Conservation (phyloP, 2,113 vertebrate genomes). For the Microcebus ravelobensis region DNA sequence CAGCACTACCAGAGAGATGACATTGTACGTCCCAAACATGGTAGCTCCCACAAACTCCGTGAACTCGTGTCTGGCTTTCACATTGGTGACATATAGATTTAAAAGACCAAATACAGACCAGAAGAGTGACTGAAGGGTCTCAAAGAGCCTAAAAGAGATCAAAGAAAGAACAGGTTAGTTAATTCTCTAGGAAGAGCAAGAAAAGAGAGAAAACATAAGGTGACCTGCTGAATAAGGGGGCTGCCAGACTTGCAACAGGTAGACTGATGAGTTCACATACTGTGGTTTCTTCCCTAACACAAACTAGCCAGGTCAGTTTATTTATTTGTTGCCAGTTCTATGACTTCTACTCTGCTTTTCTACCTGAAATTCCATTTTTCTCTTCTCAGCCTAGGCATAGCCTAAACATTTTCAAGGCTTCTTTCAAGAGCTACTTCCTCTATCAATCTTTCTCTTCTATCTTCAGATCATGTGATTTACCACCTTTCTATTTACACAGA, state of each 20-base stretch:
- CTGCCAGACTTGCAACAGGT: neutral
- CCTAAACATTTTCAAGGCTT: neutral
- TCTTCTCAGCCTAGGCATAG: neutral
- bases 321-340: neutral
- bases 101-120: conserved; percentile 97
- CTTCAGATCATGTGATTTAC: neutral
- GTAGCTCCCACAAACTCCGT: conserved; percentile 97
- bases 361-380: neutral
- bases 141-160: conserved; percentile 90
- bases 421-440: neutral
- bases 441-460: conserved; percentile 11
- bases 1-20: conserved; percentile 97
- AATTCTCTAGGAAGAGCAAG: neutral
- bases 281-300: neutral
- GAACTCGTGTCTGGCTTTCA: conserved; percentile 97
- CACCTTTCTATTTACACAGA: neutral
- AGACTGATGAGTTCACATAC: neutral
- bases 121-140: conserved; percentile 98
- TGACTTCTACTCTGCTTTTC: conserved; percentile 2
- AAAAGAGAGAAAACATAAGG: neutral
- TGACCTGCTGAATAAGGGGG: neutral
- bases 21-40: conserved; percentile 98
- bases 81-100: conserved; percentile 97
- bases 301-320: neutral
- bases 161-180: conserved; percentile 42